Evolutionary conservation across 1,140 invertebrate genomes (phyloP).

Genomic region (Phthorimaea operculella): DNA sequence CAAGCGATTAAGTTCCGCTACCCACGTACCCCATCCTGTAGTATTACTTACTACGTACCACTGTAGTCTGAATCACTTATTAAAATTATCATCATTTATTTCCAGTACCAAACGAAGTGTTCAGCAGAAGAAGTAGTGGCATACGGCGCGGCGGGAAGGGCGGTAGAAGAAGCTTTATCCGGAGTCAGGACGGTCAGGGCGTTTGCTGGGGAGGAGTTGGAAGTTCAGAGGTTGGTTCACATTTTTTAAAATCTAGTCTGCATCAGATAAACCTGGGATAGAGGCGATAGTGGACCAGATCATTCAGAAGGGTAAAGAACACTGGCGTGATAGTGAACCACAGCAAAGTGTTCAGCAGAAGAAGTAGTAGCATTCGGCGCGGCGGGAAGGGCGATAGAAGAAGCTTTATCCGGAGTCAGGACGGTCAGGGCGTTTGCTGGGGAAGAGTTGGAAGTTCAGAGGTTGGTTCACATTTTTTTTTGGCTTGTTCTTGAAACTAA

Average conservation of each 20-base stretch:
- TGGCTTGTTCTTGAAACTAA: too few species aligned
- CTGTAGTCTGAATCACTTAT: too few species aligned
- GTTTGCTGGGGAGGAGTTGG: conserved; percentile 80
- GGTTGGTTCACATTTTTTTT: conserved; percentile 55
- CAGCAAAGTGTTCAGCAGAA: too few species aligned
- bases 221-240: conserved; percentile 71
- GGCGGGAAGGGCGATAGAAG: conserved; percentile 79
- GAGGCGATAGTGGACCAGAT: too few species aligned
- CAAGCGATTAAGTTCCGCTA: too few species aligned
- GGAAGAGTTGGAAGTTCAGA: conserved; percentile 75
- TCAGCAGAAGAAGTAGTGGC: conserved; percentile 75
- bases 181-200: conserved; percentile 82
- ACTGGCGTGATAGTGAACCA: too few species aligned
- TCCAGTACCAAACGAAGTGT: conserved; percentile 70
- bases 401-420: conserved; percentile 78
- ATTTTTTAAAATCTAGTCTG: too few species aligned
- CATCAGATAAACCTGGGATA: too few species aligned
- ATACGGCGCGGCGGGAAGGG: conserved; percentile 79
- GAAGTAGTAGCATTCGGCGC: conserved; percentile 79
- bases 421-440: conserved; percentile 85
- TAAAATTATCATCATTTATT: conserved; percentile 1
- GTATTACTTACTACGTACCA: too few species aligned
- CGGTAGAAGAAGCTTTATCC: conserved; percentile 82
- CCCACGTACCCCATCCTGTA: too few species aligned
- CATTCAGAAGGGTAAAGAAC: too few species aligned